Conservation (phyloP, 2,113 vertebrate genomes). For the human region DNA sequence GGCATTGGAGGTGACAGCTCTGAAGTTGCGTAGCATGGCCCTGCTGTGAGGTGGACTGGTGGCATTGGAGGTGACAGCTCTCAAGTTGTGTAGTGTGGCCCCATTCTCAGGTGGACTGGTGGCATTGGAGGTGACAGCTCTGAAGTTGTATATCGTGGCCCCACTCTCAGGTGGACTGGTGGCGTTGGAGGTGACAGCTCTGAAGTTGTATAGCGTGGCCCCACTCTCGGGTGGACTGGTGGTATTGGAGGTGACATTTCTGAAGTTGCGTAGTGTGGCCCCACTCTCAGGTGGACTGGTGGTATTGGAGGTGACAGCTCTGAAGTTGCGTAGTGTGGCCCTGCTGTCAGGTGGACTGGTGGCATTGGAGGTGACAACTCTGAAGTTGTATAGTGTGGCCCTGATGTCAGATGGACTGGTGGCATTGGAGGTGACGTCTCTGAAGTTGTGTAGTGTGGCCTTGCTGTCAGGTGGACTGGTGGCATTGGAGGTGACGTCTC, state of each 20-base stretch:
- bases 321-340: neutral
- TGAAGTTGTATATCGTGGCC: neutral
- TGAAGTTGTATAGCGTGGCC: neutral
- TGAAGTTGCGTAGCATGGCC: neutral
- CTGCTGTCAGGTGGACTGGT: neutral
- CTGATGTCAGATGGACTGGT: neutral
- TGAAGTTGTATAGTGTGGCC: neutral
- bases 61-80: neutral
- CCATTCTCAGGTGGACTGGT: rapidly evolving
- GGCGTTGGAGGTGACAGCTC: neutral
- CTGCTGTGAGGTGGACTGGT: neutral
- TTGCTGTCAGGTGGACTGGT: neutral
- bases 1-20: neutral
- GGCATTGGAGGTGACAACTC: neutral
- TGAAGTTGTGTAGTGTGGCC: neutral
- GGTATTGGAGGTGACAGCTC: neutral
- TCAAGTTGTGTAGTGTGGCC: neutral
- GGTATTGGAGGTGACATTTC: neutral
- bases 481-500: neutral
- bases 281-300: neutral
- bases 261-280: neutral
- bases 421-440: neutral
- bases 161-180: neutral
- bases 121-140: neutral
- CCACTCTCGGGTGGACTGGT: neutral